A percentile compares a stretch with the other conserved stretches of the same genome.
These are phyloP conservation scores for Poeciliopsis turrubarensis DNA, from an alignment of 2,113 vertebrate genomes.

Conservation along the genomic window DNA sequence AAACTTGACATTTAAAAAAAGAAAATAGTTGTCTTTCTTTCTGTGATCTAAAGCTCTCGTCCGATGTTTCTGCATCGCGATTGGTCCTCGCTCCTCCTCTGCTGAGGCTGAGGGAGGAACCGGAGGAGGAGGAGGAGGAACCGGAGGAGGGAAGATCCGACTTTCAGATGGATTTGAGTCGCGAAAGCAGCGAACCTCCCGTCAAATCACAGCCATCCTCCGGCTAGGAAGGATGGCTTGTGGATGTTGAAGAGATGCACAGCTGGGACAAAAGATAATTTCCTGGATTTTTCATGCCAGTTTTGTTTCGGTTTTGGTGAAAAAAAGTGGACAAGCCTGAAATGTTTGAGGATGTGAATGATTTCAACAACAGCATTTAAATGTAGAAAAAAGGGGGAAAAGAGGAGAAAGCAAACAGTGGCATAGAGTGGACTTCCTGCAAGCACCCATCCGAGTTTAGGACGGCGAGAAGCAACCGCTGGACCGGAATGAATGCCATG, in stretches of 20 bases:
- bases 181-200: constrained; percentile 1
- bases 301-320: constrained; percentile 2
- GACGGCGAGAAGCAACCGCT: constrained; percentile 23
- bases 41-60: neutral
- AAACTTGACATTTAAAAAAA: neutral
- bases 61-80: constrained; percentile 26
- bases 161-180: constrained; percentile 36
- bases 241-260: neutral
- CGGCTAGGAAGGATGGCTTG: neutral
- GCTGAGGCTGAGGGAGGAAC: constrained; percentile 3
- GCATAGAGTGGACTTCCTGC: constrained; percentile 12
- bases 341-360: constrained; percentile 22
- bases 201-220: neutral
- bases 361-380: neutral
- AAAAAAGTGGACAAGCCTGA: constrained; percentile 33
- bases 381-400: neutral
- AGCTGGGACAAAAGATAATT: neutral
- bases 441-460: constrained; percentile 23
- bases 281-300: neutral
- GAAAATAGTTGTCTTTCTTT: neutral
- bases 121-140: constrained; percentile 2
- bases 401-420: neutral
- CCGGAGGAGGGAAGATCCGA: constrained; percentile 27
- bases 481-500: constrained; percentile 14
- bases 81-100: constrained; percentile 45